These are phyloP conservation scores for Listrodromus nycthemerus DNA, from an alignment of 2,888 invertebrate genomes.

Conservation along the genomic window DNA sequence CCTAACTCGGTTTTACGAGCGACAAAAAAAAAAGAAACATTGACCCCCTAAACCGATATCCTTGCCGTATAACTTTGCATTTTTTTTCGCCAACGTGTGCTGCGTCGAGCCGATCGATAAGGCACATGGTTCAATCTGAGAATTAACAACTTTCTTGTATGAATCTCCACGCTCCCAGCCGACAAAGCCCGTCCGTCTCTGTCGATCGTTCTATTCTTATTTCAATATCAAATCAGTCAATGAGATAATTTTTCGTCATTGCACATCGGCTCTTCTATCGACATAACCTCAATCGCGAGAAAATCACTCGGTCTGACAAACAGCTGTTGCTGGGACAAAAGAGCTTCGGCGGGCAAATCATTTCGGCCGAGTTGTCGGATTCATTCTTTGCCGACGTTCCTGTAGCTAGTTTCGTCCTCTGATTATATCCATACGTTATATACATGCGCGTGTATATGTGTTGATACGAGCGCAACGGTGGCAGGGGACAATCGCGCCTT, in stretches of 20 bases:
- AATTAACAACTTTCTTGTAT: constrained; percentile 37
- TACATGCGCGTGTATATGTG: too few species aligned
- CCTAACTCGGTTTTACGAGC: not conserved
- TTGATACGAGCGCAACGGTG: too few species aligned
- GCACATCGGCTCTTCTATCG: not conserved
- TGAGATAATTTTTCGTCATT: constrained; percentile 10
- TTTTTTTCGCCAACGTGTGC: constrained; percentile 21
- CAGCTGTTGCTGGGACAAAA: constrained; percentile 39
- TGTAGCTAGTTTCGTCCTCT: too few species aligned
- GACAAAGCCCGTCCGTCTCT: not conserved
- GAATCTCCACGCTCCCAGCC: not conserved
- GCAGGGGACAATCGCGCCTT: not conserved
- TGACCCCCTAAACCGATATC: not conserved
- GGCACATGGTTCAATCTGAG: constrained; percentile 69
- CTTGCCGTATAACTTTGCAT: not conserved
- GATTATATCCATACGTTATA: too few species aligned
- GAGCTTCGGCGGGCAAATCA: not conserved
- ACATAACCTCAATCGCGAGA: constrained; percentile 44
- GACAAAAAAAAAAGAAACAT: not conserved
- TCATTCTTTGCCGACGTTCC: too few species aligned
- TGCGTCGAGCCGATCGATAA: constrained; percentile 68
- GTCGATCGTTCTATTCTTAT: not conserved
- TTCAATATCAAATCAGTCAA: not conserved
- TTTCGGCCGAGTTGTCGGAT: not conserved
- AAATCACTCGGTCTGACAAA: constrained; percentile 24